These are phyloP conservation scores for Phengaris alcon DNA, from an alignment of 2,888 invertebrate genomes.

Conservation along the genomic window DNA sequence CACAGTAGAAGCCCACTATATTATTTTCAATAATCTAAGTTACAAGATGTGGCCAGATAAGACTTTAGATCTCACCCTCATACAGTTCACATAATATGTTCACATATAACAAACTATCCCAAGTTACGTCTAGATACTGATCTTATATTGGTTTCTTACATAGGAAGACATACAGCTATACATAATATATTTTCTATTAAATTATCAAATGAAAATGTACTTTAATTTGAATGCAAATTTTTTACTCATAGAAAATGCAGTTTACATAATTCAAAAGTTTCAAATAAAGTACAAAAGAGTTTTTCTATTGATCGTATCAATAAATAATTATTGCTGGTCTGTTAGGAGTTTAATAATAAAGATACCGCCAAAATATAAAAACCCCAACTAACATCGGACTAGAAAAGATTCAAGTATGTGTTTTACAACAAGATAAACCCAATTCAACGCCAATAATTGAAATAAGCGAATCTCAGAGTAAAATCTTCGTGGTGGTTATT, in stretches of 20 bases:
- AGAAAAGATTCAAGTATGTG: not conserved
- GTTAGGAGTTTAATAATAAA: not conserved
- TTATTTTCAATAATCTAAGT: slow-evolving; percentile 58
- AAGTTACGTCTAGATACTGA: slow-evolving; percentile 55
- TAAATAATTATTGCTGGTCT: not conserved
- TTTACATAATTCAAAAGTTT: slow-evolving; percentile 10
- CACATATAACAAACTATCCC: slow-evolving; percentile 50
- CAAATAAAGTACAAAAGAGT: not conserved
- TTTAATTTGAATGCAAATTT: not conserved
- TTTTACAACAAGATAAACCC: not conserved
- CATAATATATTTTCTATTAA: slow-evolving; percentile 49
- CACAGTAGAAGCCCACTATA: slow-evolving; percentile 58
- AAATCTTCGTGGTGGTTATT: not conserved
- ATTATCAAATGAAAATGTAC: slow-evolving; percentile 47
- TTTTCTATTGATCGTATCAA: not conserved
- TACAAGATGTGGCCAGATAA: slow-evolving; percentile 67
- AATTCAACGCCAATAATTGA: not conserved
- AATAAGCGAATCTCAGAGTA: not conserved
- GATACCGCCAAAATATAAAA: not conserved
- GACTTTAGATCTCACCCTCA: slow-evolving; percentile 61
- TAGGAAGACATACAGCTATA: slow-evolving; percentile 76
- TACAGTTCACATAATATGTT: slow-evolving; percentile 53
- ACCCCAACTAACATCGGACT: not conserved
- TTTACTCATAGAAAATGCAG: not conserved
- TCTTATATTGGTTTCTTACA: slow-evolving; percentile 66